Percentiles rank a stretch among this genome's conserved stretches.
These are phyloP conservation scores for Alviniconcha strummeri DNA, from an alignment of 2,888 invertebrate genomes.

Conservation along the genomic window DNA sequence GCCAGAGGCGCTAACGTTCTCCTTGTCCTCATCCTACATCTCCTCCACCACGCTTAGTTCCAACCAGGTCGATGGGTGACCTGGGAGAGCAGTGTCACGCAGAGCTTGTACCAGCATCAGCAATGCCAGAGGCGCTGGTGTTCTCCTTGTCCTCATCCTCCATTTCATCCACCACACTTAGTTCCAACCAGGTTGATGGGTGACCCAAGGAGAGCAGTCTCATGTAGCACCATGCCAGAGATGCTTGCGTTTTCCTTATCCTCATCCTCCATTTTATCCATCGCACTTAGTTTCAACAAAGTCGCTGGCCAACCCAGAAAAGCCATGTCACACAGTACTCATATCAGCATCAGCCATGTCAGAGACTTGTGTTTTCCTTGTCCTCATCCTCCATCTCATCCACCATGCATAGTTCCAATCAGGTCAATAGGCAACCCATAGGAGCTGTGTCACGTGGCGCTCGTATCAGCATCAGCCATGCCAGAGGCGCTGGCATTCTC, in stretches of 20 bases:
- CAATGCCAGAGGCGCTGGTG: conserved; percentile 31
- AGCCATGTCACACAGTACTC: no score
- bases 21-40: no score
- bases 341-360: no score
- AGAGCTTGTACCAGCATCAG: conserved; percentile 1
- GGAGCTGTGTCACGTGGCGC: conserved; percentile 1
- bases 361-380: no score
- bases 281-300: conserved; percentile 64
- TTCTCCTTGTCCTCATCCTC: conserved; percentile 61
- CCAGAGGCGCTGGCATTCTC: conserved; percentile 48
- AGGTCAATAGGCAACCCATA: no score
- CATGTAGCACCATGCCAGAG: no score
- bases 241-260: conserved; percentile 49
- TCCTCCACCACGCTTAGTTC: no score
- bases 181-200: no score
- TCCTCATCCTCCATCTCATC: neutral
- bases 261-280: conserved; percentile 91
- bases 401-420: neutral
- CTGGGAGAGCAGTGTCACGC: neutral
- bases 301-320: no score
- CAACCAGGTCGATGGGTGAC: no score
- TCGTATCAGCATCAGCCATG: neutral
- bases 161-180: conserved; percentile 26
- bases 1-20: neutral
- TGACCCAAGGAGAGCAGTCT: no score